Percentiles rank a stretch among this genome's conserved stretches.
Conservation (phyloP, 2,888 invertebrate genomes). For the Cantharis nigra region DNA sequence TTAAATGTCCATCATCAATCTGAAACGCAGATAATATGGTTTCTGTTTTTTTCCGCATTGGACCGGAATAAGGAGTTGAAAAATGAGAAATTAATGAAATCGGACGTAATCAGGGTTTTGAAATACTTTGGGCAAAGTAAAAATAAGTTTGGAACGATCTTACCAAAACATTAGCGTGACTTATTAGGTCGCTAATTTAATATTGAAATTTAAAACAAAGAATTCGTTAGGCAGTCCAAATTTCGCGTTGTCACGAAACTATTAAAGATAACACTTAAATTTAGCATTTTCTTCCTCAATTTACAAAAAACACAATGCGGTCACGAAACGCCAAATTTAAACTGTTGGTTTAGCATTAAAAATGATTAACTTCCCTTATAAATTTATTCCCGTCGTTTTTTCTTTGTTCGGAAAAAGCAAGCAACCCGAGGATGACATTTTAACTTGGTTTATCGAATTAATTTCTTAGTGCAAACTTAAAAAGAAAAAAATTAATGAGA, state of each 20-base stretch:
- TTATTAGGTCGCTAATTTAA: neutral
- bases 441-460: neutral
- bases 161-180: neutral
- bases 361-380: neutral
- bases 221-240: neutral
- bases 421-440: neutral
- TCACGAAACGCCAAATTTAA: neutral
- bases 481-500: slow-evolving; percentile 22
- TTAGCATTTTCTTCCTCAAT: neutral
- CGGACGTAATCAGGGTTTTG: no score
- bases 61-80: no score
- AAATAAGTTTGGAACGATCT: no score
- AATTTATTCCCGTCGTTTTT: neutral
- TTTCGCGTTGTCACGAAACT: slow-evolving; percentile 1
- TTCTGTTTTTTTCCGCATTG: no score
- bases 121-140: no score
- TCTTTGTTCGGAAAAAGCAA: neutral
- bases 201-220: neutral
- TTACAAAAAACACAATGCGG: neutral
- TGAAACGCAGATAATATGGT: no score
- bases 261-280: neutral
- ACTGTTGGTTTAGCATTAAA: neutral
- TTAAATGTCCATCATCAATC: no score
- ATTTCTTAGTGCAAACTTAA: neutral
- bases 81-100: no score